A percentile compares a stretch with the other conserved stretches of the same genome.
These are phyloP conservation scores for Festucalex cinctus DNA, from an alignment of 2,113 vertebrate species.

Conservation along the genomic window DNA sequence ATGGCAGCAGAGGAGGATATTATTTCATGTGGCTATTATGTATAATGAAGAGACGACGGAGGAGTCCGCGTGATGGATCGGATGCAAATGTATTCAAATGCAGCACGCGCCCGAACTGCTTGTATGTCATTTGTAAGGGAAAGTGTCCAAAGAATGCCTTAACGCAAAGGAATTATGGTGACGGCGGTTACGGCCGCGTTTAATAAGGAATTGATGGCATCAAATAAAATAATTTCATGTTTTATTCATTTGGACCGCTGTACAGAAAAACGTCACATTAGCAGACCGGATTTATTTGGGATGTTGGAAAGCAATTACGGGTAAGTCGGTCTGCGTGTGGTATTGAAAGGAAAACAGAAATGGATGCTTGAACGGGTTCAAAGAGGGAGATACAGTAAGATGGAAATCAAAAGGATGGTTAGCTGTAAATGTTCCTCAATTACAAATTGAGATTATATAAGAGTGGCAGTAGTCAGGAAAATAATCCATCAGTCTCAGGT, in stretches of 20 bases:
- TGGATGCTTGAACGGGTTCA: background rate
- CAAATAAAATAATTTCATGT: conserved; percentile 11
- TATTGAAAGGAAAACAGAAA: background rate
- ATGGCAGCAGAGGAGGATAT: conserved; percentile 31
- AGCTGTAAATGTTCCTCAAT: too few species aligned
- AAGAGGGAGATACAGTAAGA: background rate
- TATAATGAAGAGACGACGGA: conserved; percentile 48
- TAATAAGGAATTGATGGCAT: conserved; percentile 13
- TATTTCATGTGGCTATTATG: conserved; percentile 39
- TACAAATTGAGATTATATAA: too few species aligned
- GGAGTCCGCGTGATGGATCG: conserved; percentile 42
- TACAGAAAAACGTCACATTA: background rate
- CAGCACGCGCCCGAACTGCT: background rate
- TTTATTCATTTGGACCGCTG: conserved; percentile 28
- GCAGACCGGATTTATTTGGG: background rate
- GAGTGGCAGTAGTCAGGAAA: too few species aligned
- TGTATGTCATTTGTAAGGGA: conserved; percentile 26
- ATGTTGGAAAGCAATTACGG: background rate
- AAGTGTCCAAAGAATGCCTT: conserved; percentile 22
- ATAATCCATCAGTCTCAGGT: too few species aligned
- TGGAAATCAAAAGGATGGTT: too few species aligned
- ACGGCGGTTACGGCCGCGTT: conserved; percentile 20
- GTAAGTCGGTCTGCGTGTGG: background rate
- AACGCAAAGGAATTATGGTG: conserved; percentile 39
- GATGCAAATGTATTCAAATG: conserved; percentile 42